Conservation (phyloP, 2,113 vertebrate species). For the Abramis brama region DNA sequence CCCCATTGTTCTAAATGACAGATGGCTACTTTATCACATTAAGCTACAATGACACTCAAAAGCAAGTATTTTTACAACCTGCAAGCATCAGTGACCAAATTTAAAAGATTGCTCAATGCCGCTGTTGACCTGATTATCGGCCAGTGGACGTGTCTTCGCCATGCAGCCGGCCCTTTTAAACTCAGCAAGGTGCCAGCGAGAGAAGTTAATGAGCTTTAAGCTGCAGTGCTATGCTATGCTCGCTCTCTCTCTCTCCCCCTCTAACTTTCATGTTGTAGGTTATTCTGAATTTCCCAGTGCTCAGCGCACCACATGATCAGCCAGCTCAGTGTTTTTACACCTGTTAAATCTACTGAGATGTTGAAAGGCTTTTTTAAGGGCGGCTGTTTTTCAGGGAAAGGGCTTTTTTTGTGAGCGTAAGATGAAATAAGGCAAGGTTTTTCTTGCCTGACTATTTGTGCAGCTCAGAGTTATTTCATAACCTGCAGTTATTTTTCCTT, state of each 20-base stretch:
- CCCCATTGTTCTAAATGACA: conserved; percentile 76
- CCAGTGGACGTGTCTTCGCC: conserved; percentile 76
- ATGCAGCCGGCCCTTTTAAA: conserved; percentile 79
- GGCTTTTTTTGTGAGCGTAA: conserved; percentile 35
- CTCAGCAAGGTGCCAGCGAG: conserved; percentile 78
- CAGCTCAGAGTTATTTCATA: conserved; percentile 71
- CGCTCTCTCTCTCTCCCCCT: conserved; percentile 67
- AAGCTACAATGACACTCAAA: conserved; percentile 77
- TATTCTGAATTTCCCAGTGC: conserved; percentile 55
- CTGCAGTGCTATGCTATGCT: conserved; percentile 72
- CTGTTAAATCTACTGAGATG: conserved; percentile 58
- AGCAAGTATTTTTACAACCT: conserved; percentile 81
- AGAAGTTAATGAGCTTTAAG: conserved; percentile 82
- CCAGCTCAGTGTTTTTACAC: conserved; percentile 55
- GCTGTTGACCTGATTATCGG: conserved; percentile 81
- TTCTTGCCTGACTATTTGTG: conserved; percentile 27
- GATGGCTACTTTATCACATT: conserved; percentile 73
- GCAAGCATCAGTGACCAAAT: conserved; percentile 83
- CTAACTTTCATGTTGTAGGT: conserved; percentile 29
- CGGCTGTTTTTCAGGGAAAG: conserved; percentile 54
- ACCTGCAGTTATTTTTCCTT: conserved; percentile 52
- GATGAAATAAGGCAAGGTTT: conserved; percentile 26
- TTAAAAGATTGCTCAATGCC: conserved; percentile 80
- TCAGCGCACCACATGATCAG: conserved; percentile 63
- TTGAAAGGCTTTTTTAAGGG: conserved; percentile 64